These are phyloP conservation scores for Neodiprion virginianus DNA, from an alignment of 1,140 invertebrate species.

Conservation along the genomic window DNA sequence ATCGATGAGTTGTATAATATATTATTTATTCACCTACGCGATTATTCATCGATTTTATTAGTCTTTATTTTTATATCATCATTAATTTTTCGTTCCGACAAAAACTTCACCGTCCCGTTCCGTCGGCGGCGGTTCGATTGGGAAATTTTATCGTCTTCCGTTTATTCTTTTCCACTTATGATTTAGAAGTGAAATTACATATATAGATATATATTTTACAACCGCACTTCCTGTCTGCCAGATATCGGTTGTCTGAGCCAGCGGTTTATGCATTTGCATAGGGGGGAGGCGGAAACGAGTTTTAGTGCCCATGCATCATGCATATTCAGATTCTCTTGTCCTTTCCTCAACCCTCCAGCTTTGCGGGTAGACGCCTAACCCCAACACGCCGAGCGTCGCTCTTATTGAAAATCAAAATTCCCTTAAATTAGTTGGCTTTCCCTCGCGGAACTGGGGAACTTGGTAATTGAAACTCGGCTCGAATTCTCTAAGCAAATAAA, in stretches of 20 bases:
- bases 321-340: conserved; percentile 58
- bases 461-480: not conserved
- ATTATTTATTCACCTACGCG: not conserved
- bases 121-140: too few species aligned
- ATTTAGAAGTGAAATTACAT: too few species aligned
- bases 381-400: conserved; percentile 46
- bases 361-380: conserved; percentile 58
- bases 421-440: conserved; percentile 43
- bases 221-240: conserved; percentile 29
- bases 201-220: too few species aligned
- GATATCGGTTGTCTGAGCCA: conserved; percentile 43
- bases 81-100: too few species aligned
- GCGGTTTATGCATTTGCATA: conserved; percentile 55
- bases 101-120: too few species aligned
- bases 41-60: not conserved
- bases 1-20: not conserved
- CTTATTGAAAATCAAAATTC: conserved; percentile 58
- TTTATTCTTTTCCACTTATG: too few species aligned
- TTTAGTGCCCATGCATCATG: conserved; percentile 63
- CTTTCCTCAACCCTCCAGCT: conserved; percentile 43
- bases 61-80: too few species aligned
- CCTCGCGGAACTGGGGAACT: not conserved
- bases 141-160: too few species aligned
- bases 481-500: not conserved
- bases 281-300: conserved; percentile 46